Conservation (phyloP, 2,888 invertebrate genomes). For the Campoletis raptor region DNA sequence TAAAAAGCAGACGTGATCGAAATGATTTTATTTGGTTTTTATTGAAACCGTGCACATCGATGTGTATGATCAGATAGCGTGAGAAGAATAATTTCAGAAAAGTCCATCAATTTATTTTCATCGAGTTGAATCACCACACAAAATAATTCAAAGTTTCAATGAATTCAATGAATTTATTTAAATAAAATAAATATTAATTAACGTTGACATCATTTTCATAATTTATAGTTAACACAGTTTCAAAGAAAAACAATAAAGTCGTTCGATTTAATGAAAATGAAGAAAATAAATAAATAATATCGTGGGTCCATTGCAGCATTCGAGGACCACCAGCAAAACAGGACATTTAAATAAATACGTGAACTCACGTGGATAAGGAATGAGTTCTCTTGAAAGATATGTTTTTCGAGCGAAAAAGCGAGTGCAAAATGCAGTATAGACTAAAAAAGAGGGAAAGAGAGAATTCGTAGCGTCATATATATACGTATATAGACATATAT, state of each 20-base stretch:
- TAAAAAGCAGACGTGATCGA: background rate
- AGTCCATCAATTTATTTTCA: background rate
- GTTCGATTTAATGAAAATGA: background rate
- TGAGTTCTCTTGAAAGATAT: slow-evolving; percentile 24
- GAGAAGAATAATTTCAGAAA: background rate
- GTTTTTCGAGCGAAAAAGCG: slow-evolving; percentile 48
- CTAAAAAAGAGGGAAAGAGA: slow-evolving; percentile 39
- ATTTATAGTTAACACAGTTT: background rate
- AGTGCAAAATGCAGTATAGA: slow-evolving; percentile 32
- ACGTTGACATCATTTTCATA: background rate
- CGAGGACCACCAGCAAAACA: slow-evolving; percentile 21
- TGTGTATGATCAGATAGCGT: background rate
- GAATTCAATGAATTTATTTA: background rate
- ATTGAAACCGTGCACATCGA: background rate
- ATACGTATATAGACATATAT: slow-evolving; percentile 14
- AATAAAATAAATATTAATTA: background rate
- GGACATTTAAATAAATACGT: slow-evolving; percentile 56
- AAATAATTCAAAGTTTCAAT: background rate
- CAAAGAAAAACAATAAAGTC: background rate
- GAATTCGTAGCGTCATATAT: slow-evolving; percentile 30
- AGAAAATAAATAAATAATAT: background rate
- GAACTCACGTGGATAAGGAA: slow-evolving; percentile 21
- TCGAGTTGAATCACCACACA: background rate
- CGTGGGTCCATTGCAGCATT: slow-evolving; percentile 33
- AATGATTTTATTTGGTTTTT: background rate